Evolutionary conservation across 2,888 invertebrate species (phyloP).

Genomic region (Drosophila borealis): DNA sequence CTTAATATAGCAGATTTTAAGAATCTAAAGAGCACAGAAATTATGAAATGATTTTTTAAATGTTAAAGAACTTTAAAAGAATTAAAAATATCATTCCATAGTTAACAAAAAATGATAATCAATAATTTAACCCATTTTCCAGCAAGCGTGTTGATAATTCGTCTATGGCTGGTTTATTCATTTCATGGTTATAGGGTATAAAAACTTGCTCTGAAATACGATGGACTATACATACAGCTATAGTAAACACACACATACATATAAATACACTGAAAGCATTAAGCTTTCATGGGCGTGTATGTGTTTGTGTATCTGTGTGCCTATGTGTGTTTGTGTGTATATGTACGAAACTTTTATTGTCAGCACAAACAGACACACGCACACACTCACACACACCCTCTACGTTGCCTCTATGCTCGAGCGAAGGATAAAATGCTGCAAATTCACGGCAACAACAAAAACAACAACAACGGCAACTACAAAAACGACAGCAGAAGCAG

Average conservation of each 20-base stretch:
- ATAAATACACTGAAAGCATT: slow-evolving; percentile 59
- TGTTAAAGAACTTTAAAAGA: no score
- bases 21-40: no score
- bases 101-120: neutral
- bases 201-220: slow-evolving; percentile 79
- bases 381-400: slow-evolving; percentile 38
- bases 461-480: slow-evolving; percentile 26
- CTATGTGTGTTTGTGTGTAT: slow-evolving; percentile 47
- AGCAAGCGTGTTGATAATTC: slow-evolving; percentile 24
- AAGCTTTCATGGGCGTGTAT: slow-evolving; percentile 64
- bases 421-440: slow-evolving; percentile 80
- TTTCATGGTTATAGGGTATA: slow-evolving; percentile 57
- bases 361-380: slow-evolving; percentile 75
- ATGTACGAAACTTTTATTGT: slow-evolving; percentile 74
- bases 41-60: no score
- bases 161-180: slow-evolving; percentile 9
- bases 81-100: no score
- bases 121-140: neutral
- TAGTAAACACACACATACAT: slow-evolving; percentile 42
- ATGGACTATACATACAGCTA: slow-evolving; percentile 64
- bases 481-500: slow-evolving; percentile 17
- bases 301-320: slow-evolving; percentile 45
- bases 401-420: slow-evolving; percentile 60
- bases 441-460: slow-evolving; percentile 73
- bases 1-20: no score